Conservation (phyloP, 2,113 vertebrate genomes). For the Corythaixoides concolor region DNA sequence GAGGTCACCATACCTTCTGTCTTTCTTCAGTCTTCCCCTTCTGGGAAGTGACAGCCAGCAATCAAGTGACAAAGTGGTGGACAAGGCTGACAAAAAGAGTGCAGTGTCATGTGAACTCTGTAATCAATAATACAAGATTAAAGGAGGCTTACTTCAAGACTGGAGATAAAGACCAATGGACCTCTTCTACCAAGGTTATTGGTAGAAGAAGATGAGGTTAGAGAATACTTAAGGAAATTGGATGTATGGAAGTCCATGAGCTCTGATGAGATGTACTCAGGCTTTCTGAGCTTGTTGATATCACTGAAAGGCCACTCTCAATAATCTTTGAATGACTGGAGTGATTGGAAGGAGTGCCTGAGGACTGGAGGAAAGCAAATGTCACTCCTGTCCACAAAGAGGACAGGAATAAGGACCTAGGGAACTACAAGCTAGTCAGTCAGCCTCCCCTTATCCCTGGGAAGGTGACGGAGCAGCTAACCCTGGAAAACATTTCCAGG, state of each 20-base stretch:
- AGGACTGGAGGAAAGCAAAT: too few species aligned
- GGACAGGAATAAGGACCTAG: neutral
- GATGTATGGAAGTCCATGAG: accelerated
- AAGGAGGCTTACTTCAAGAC: neutral
- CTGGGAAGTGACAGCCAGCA: neutral
- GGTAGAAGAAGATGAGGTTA: neutral
- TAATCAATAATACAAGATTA: neutral
- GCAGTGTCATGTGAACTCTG: neutral
- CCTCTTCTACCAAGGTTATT: neutral
- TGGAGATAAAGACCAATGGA: neutral
- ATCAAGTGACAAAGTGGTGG: neutral
- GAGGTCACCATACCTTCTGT: neutral
- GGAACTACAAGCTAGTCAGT: neutral
- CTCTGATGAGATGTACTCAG: too few species aligned
- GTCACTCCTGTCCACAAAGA: neutral
- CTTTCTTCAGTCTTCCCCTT: neutral
- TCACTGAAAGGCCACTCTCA: neutral
- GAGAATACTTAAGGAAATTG: neutral
- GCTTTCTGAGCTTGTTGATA: neutral
- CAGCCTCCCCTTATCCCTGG: neutral
- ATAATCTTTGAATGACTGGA: too few species aligned
- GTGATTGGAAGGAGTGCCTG: too few species aligned
- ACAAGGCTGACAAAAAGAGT: neutral
- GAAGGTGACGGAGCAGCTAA: neutral
- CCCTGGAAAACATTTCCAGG: neutral